These are phyloP conservation scores for Archips crataeganus DNA, from an alignment of 2,888 invertebrate species.

Conservation along the genomic window DNA sequence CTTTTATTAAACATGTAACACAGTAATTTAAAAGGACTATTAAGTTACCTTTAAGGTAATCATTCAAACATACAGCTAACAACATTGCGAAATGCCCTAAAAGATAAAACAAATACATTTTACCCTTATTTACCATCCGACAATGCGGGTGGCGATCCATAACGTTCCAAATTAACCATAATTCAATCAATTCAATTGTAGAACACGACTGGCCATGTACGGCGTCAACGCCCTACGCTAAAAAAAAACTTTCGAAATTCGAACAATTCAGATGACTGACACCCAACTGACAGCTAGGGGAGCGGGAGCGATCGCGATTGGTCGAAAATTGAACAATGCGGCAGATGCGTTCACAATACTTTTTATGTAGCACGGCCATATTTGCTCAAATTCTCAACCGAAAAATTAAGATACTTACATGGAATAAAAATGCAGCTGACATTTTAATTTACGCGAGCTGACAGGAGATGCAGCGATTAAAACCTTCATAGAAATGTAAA, in stretches of 20 bases:
- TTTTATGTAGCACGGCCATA: conserved; percentile 74
- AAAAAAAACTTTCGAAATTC: conserved; percentile 76
- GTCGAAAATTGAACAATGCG: conserved; percentile 80
- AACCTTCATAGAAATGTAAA: conserved; percentile 62
- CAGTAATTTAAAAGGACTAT: background rate
- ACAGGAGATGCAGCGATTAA: conserved; percentile 71
- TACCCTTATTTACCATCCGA: conserved; percentile 64
- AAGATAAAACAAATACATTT: conserved; percentile 18
- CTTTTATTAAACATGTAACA: background rate
- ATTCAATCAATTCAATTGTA: conserved; percentile 85
- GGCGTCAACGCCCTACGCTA: conserved; percentile 78
- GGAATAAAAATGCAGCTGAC: conserved; percentile 66
- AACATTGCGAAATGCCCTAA: conserved; percentile 4
- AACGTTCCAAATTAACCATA: conserved; percentile 77
- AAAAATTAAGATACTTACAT: conserved; percentile 60
- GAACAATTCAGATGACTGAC: conserved; percentile 67
- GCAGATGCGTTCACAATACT: conserved; percentile 77
- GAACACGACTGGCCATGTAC: conserved; percentile 76
- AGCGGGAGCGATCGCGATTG: conserved; percentile 76
- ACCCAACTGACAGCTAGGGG: conserved; percentile 83
- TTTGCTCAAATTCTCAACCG: conserved; percentile 74
- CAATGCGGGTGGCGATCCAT: conserved; percentile 82
- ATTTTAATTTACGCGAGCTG: conserved; percentile 72
- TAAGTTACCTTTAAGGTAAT: background rate
- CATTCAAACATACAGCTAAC: background rate